phyloP scores from a whole-genome alignment of 2,888 invertebrate genomes.

The Rhodophaea formosa region DNA sequence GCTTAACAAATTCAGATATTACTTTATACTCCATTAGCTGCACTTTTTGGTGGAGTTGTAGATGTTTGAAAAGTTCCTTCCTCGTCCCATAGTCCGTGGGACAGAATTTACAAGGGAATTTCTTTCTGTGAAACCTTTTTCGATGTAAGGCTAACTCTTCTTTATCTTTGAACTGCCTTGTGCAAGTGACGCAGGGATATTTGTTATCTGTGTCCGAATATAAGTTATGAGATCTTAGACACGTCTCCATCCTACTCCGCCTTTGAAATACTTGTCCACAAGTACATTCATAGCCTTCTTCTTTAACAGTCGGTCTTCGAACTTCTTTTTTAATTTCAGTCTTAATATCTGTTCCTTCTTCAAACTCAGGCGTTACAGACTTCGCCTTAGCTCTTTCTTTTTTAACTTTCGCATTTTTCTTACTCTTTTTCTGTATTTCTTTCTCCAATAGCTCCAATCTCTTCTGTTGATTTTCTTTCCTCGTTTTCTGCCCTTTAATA shows the following conservation, averaged over 20 bases:
- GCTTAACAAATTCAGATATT: conserved; percentile 65
- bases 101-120: conserved; percentile 72
- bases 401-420: conserved; percentile 24
- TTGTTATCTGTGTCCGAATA: conserved; percentile 40
- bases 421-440: conserved; percentile 21
- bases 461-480: conserved; percentile 44
- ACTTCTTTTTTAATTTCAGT: conserved; percentile 39
- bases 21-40: conserved; percentile 74
- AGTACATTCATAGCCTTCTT: conserved; percentile 64
- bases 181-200: conserved; percentile 57
- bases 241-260: conserved; percentile 66
- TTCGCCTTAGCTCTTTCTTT: background rate
- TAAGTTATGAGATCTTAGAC: conserved; percentile 60
- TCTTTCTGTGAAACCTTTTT: conserved; percentile 61
- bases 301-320: conserved; percentile 27
- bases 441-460: conserved; percentile 32
- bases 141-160: conserved; percentile 56
- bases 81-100: conserved; percentile 70
- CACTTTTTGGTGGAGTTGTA: conserved; percentile 69
- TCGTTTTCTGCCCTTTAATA: conserved; percentile 49
- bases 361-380: background rate
- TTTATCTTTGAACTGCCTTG: conserved; percentile 60
- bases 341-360: conserved; percentile 11
- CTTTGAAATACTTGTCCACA: conserved; percentile 62
- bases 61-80: conserved; percentile 68